phyloP scores from a whole-genome alignment of 2,888 invertebrate genomes.

The Chymomyza caudatula region DNA sequence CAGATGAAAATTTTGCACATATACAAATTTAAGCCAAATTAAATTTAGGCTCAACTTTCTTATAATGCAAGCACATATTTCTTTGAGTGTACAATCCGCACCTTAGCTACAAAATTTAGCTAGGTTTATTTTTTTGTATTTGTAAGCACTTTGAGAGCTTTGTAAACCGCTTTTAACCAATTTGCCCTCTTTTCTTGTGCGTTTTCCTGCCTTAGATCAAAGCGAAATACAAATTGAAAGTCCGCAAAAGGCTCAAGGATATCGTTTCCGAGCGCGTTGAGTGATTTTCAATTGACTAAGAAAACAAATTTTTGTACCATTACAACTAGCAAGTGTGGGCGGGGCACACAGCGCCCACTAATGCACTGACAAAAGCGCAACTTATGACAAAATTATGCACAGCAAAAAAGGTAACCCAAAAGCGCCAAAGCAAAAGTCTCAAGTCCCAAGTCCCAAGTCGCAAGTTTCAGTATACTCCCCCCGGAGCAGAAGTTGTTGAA shows the following conservation, averaged over 20 bases:
- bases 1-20: no score
- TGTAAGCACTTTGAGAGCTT: neutral
- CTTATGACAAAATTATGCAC: constrained; percentile 57
- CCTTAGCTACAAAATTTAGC: neutral
- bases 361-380: constrained; percentile 67
- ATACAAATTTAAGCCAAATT: no score
- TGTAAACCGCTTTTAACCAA: neutral
- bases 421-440: constrained; percentile 45
- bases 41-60: no score
- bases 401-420: constrained; percentile 16
- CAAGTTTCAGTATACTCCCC: constrained; percentile 7
- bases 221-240: constrained; percentile 58
- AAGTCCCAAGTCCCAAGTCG: constrained; percentile 38
- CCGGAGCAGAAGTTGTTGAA: constrained; percentile 21
- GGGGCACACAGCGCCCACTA: constrained; percentile 12
- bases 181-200: neutral
- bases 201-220: constrained; percentile 56
- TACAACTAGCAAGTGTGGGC: neutral
- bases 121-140: neutral
- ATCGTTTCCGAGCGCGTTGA: constrained; percentile 32
- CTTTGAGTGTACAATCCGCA: no score
- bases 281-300: constrained; percentile 70
- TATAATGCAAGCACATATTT: no score
- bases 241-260: constrained; percentile 46
- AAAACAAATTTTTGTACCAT: constrained; percentile 60